phyloP scores from a whole-genome alignment of 2,888 invertebrate genomes.

The Acleris emargana region DNA sequence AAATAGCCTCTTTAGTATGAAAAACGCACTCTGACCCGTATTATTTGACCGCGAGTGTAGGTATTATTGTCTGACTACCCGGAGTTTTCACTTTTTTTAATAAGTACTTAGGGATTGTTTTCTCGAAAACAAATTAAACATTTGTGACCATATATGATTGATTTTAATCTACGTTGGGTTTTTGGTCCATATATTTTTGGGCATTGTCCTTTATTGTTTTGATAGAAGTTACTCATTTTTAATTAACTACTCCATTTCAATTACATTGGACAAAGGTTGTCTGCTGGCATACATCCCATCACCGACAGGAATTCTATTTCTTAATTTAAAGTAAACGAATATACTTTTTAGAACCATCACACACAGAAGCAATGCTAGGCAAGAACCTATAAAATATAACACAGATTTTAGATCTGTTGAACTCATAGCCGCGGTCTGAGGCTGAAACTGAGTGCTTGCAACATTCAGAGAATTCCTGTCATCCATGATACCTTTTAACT shows the following conservation, averaged over 20 bases:
- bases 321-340: conserved; percentile 19
- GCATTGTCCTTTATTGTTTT: too few relatives aligned
- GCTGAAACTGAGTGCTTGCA: conserved; percentile 9
- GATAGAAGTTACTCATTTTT: not conserved
- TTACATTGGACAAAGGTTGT: conserved; percentile 23
- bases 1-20: too few relatives aligned
- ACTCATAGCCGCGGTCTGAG: conserved; percentile 3
- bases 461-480: conserved; percentile 17
- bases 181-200: too few relatives aligned
- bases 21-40: too few relatives aligned
- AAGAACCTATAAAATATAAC: conserved; percentile 31
- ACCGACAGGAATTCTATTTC: not conserved
- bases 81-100: too few relatives aligned
- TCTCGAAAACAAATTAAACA: too few relatives aligned
- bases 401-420: conserved; percentile 17
- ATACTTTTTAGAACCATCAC: conserved; percentile 16
- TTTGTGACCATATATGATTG: too few relatives aligned
- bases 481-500: conserved; percentile 22
- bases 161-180: too few relatives aligned
- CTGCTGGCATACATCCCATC: conserved; percentile 17
- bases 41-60: too few relatives aligned
- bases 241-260: conserved; percentile 34
- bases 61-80: too few relatives aligned
- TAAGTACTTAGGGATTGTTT: too few relatives aligned
- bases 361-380: conserved; percentile 14